A percentile compares a stretch with the other conserved stretches of the same genome.
These are phyloP conservation scores for Peromyscus polionotus DNA, from an alignment of 2,113 vertebrate species.

Conservation along the genomic window DNA sequence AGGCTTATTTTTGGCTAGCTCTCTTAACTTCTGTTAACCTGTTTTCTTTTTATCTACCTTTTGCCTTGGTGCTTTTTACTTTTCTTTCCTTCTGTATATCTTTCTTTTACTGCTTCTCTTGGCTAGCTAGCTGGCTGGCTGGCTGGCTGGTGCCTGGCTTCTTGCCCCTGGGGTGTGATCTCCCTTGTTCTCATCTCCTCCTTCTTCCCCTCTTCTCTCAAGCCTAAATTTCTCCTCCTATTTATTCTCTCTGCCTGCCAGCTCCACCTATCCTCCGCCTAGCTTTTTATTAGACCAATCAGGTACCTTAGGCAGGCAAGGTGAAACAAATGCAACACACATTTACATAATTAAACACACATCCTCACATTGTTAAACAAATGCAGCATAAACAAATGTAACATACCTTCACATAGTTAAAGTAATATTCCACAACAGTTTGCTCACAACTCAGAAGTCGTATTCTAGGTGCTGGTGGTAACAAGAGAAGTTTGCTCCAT, in stretches of 20 bases:
- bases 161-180: background rate
- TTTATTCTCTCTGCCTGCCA: background rate
- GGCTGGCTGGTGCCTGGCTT: background rate
- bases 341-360: background rate
- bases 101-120: background rate
- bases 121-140: background rate
- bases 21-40: background rate
- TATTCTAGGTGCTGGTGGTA: background rate
- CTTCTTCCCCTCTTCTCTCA: background rate
- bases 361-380: background rate
- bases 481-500: background rate
- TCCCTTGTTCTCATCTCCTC: background rate
- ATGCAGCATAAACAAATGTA: background rate
- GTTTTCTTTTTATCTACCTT: background rate
- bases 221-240: background rate
- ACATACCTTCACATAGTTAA: background rate
- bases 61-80: background rate
- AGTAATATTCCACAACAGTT: background rate
- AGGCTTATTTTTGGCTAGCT: background rate
- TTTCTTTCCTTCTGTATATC: background rate
- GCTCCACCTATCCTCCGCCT: background rate
- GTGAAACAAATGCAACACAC: background rate
- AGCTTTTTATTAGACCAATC: background rate
- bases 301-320: background rate
- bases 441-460: background rate